These are phyloP conservation scores for Paramormyrops kingsleyae DNA, from an alignment of 2,113 vertebrate species.

Conservation along the genomic window DNA sequence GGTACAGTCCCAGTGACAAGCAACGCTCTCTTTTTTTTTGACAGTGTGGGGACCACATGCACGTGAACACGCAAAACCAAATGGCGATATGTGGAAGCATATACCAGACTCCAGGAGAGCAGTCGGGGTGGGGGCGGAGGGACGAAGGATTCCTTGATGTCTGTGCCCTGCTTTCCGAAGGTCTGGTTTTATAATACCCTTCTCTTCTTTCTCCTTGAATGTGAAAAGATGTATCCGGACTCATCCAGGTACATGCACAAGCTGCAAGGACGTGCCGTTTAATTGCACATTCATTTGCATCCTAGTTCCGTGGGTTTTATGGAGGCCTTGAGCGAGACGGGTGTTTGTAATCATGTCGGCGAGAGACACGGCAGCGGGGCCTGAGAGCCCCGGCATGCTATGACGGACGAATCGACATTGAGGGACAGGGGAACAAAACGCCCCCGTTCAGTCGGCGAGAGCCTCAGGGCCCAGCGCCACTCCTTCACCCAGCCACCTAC, in stretches of 20 bases:
- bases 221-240: conserved; percentile 22
- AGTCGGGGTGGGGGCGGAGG: background rate
- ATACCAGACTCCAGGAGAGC: background rate
- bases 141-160: background rate
- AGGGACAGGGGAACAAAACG: conserved; percentile 65
- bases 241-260: conserved; percentile 23
- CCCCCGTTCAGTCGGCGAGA: conserved; percentile 81
- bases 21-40: background rate
- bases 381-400: conserved; percentile 28
- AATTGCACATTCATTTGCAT: conserved; percentile 27
- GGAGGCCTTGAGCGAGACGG: conserved; percentile 31
- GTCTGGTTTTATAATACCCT: conserved; percentile 8
- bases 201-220: conserved; percentile 14
- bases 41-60: background rate
- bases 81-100: background rate
- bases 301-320: conserved; percentile 20
- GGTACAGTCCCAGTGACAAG: background rate
- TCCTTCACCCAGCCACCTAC: conserved; percentile 52
- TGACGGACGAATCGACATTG: conserved; percentile 67
- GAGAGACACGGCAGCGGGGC: conserved; percentile 27
- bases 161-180: conserved; percentile 6
- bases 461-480: conserved; percentile 66
- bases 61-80: background rate
- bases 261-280: conserved; percentile 21
- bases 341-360: conserved; percentile 28